A percentile compares a stretch with the other conserved stretches of the same genome.
These are phyloP conservation scores for Antheraea mylitta DNA, from an alignment of 1,140 invertebrate genomes.

Conservation along the genomic window DNA sequence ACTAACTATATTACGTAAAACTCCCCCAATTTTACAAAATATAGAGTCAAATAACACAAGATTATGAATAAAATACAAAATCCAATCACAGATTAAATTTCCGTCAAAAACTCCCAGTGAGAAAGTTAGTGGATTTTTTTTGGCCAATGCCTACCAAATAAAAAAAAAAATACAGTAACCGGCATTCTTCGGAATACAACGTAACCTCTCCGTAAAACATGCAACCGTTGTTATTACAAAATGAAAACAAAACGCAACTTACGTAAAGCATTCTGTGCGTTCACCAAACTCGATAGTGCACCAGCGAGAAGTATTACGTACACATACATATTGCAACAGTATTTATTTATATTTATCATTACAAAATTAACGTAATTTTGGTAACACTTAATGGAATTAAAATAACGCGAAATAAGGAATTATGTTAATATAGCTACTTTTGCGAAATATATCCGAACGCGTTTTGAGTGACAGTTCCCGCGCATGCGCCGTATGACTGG, in stretches of 20 bases:
- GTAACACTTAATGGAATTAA: conserved; percentile 6
- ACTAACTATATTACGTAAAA: no score
- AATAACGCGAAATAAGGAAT: conserved; percentile 5
- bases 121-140: no score
- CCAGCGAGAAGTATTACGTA: conserved; percentile 6
- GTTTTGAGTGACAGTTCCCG: conserved; percentile 18
- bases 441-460: conserved; percentile 4
- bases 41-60: no score
- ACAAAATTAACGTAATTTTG: background rate
- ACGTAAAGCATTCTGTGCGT: conserved; percentile 11
- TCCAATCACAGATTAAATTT: no score
- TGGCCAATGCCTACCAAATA: background rate
- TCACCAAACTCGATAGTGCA: conserved; percentile 5
- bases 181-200: background rate
- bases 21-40: no score
- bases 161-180: background rate
- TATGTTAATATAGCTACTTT: background rate
- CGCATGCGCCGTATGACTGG: conserved; percentile 23
- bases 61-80: no score
- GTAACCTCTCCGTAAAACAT: background rate
- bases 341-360: background rate
- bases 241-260: conserved; percentile 13
- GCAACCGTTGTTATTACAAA: conserved; percentile 6
- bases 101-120: no score
- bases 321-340: background rate